phyloP scores from a whole-genome alignment of 2,113 vertebrate genomes.

The Platysternon megacephalum region DNA sequence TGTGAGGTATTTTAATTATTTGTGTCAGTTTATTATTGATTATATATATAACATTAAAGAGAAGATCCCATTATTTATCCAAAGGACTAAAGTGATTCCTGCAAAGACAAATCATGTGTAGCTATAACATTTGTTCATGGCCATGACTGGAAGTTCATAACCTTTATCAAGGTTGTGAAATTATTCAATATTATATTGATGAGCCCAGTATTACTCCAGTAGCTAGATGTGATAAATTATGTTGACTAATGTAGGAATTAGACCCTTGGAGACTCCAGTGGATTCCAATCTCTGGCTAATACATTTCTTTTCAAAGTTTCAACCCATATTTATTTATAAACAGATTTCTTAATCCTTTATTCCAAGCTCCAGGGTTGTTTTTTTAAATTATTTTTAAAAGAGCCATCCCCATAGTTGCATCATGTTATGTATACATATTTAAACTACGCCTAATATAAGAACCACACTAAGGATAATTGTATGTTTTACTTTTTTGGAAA shows the following conservation, averaged over 20 bases:
- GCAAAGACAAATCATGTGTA: not conserved
- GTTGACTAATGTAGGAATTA: not conserved
- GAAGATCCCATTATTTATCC: not conserved
- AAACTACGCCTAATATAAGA: too few species aligned
- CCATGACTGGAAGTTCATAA: not conserved
- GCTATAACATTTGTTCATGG: conserved; percentile 17
- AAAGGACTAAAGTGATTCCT: not conserved
- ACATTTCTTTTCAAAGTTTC: not conserved
- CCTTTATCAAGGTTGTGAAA: conserved; percentile 16
- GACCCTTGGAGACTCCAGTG: not conserved
- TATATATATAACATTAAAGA: not conserved
- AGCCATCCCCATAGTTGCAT: not conserved
- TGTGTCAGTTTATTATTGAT: not conserved
- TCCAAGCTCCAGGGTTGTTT: not conserved
- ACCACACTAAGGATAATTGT: too few species aligned
- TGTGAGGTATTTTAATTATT: not conserved
- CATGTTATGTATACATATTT: not conserved
- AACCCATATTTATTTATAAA: too few species aligned
- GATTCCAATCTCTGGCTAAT: not conserved
- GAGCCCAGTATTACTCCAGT: not conserved
- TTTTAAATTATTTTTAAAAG: not conserved
- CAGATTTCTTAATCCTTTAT: not conserved
- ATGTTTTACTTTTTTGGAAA: too few species aligned
- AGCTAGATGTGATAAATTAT: not conserved
- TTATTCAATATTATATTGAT: not conserved